phyloP scores from a whole-genome alignment of 1,140 invertebrate species.

The Dolichoris vasculosae region DNA sequence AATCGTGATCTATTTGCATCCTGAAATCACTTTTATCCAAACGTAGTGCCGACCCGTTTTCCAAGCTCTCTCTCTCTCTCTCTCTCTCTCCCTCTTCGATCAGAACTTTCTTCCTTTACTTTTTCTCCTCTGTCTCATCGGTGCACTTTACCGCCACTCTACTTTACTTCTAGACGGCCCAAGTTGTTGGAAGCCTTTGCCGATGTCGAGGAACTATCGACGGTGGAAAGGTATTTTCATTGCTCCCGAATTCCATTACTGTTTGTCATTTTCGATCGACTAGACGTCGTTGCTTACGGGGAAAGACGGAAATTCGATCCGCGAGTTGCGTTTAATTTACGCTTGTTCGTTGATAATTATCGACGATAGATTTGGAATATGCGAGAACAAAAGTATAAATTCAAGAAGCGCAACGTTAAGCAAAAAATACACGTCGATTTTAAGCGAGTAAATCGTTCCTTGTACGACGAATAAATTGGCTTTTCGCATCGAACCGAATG shows the following conservation, averaged over 20 bases:
- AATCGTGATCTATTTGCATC: conserved; percentile 42
- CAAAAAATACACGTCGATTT: too few relatives aligned
- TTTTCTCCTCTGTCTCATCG: background rate
- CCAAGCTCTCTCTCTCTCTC: background rate
- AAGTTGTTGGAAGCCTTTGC: background rate
- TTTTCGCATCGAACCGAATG: background rate
- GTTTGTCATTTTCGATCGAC: background rate
- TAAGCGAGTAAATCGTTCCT: too few relatives aligned
- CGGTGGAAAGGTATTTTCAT: background rate
- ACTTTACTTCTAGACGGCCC: too few relatives aligned
- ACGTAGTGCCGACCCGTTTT: background rate
- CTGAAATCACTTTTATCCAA: background rate
- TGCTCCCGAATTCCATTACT: background rate
- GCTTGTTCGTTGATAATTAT: background rate
- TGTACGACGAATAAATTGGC: too few relatives aligned
- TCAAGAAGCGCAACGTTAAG: too few relatives aligned
- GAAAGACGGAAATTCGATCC: background rate
- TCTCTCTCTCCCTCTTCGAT: background rate
- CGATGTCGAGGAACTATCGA: background rate
- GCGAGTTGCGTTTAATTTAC: background rate
- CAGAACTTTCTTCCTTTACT: background rate
- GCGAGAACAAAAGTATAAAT: too few relatives aligned
- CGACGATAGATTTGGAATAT: too few relatives aligned
- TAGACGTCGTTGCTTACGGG: background rate
- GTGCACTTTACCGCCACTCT: background rate